These are phyloP conservation scores for Corythornis madagascariensis DNA, from an alignment of 2,113 vertebrate genomes.

Conservation along the genomic window DNA sequence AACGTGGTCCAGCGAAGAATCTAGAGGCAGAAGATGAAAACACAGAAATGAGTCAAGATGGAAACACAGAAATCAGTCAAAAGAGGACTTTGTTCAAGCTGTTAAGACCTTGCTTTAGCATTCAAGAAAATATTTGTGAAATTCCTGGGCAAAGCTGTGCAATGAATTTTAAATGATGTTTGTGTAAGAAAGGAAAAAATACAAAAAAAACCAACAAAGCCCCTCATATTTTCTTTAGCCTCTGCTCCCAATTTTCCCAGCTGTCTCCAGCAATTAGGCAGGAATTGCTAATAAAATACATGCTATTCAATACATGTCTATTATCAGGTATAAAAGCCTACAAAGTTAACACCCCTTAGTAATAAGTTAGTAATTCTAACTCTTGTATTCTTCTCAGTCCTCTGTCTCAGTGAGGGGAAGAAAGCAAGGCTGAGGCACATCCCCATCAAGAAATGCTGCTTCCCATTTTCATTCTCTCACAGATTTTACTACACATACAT, in stretches of 20 bases:
- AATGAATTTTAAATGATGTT: neutral
- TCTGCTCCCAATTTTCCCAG: neutral
- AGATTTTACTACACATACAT: fast-evolving
- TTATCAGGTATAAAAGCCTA: neutral
- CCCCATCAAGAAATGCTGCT: neutral
- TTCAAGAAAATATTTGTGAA: neutral
- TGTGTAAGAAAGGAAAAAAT: neutral
- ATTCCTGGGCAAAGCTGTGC: neutral
- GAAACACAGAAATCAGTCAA: conserved; percentile 4
- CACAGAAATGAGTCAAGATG: neutral
- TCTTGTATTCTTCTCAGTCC: neutral
- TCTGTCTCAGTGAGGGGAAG: neutral
- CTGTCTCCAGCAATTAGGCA: neutral
- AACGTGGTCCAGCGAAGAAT: neutral
- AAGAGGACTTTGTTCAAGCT: conserved; percentile 18
- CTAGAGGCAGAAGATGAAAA: conserved; percentile 15
- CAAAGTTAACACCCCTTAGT: neutral
- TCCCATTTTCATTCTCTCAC: neutral
- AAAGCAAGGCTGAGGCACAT: neutral
- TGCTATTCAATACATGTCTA: neutral
- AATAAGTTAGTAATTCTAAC: neutral
- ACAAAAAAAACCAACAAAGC: neutral
- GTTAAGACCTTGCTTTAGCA: neutral
- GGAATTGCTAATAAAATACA: neutral
- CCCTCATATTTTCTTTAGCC: neutral